Conservation (phyloP, 2,888 invertebrate genomes). For the Zygaena filipendulae region DNA sequence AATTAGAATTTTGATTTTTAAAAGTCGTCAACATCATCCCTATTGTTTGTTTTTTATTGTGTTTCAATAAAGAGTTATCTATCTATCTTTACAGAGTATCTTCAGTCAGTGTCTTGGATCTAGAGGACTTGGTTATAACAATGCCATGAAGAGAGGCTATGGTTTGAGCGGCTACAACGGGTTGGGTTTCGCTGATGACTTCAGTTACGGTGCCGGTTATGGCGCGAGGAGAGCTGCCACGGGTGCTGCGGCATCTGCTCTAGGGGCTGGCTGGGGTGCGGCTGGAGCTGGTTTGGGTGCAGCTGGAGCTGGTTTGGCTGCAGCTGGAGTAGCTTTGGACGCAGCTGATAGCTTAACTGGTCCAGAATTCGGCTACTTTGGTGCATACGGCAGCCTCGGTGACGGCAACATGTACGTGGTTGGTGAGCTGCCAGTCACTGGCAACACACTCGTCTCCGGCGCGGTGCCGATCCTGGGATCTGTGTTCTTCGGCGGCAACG, state of each 20-base stretch:
- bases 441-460: conserved; percentile 24
- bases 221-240: not conserved
- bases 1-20: too few relatives aligned
- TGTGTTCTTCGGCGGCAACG: conserved; percentile 25
- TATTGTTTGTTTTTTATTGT: too few relatives aligned
- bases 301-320: not conserved
- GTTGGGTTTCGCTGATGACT: too few relatives aligned
- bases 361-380: not conserved
- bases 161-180: too few relatives aligned
- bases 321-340: too few relatives aligned
- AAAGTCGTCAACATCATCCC: too few relatives aligned
- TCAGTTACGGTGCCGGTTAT: not conserved
- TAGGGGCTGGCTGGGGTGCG: not conserved
- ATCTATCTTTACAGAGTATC: too few relatives aligned
- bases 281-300: not conserved
- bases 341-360: not conserved
- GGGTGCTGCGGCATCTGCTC: not conserved
- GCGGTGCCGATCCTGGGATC: conserved; percentile 26
- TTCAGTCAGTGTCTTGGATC: too few relatives aligned
- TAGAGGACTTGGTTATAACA: too few relatives aligned
- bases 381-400: conserved; percentile 18
- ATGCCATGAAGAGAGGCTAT: too few relatives aligned
- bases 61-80: too few relatives aligned
- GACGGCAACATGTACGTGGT: conserved; percentile 18
- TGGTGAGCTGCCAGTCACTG: conserved; percentile 24